Percentiles rank a stretch among this genome's conserved stretches.
Conservation (phyloP, 2,888 invertebrate species). For the Vandiemenella viatica region DNA sequence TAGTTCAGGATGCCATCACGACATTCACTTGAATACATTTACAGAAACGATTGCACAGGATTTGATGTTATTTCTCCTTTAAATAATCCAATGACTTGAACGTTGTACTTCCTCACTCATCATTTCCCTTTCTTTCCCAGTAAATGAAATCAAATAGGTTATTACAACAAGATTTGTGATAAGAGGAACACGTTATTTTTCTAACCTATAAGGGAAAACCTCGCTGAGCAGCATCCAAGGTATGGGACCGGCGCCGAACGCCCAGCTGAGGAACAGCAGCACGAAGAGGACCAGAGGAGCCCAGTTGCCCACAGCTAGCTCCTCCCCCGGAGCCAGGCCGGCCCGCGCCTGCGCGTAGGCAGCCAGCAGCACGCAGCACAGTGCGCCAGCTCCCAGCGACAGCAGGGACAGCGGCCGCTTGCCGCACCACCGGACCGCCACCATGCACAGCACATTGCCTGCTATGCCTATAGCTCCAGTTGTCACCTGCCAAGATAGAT, state of each 20-base stretch:
- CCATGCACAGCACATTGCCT: conserved; percentile 30
- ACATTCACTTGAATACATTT: too few relatives aligned
- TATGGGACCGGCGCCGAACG: conserved; percentile 28
- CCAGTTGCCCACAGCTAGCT: conserved; percentile 5
- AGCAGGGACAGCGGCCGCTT: conserved; percentile 34
- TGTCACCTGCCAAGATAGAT: conserved; percentile 28
- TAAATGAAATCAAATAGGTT: too few relatives aligned
- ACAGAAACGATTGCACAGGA: too few relatives aligned
- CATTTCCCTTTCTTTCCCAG: too few relatives aligned
- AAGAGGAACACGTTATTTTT: too few relatives aligned
- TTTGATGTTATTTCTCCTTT: too few relatives aligned
- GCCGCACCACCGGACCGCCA: conserved; percentile 31
- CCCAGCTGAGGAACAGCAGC: conserved; percentile 29
- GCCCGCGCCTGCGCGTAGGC: conserved; percentile 28
- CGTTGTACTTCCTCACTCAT: too few relatives aligned
- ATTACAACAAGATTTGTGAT: too few relatives aligned
- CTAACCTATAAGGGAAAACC: conserved; percentile 41
- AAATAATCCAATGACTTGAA: too few relatives aligned
- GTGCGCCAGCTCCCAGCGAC: conserved; percentile 30
- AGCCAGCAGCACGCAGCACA: conserved; percentile 31
- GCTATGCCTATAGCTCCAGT: conserved; percentile 34
- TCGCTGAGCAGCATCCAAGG: conserved; percentile 42
- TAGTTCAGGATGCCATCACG: too few relatives aligned
- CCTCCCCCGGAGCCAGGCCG: conserved; percentile 14
- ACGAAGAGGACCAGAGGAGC: conserved; percentile 31